Base-by-base conservation (phyloP, 1,140 invertebrate genomes). In the Drosophila navojoa region DNA sequence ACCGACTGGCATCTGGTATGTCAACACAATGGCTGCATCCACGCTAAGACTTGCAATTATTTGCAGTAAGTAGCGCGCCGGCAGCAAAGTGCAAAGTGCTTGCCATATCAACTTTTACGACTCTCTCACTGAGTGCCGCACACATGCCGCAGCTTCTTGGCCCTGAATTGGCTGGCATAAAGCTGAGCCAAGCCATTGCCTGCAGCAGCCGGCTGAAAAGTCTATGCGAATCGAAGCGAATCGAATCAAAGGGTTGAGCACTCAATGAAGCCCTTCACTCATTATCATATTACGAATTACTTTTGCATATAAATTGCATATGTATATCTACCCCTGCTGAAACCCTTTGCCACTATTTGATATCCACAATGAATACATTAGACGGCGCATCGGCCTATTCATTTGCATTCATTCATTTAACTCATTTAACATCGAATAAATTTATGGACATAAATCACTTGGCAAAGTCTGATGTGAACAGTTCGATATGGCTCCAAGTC, bases 31-130 rank as follows among this genome's bases (percentile, higher is more conserved):
- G 50, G 40, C 47, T 42, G 62, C 62, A 58, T 49, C 40, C 59
- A 47, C 38, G 61, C 35, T 62, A 71, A 62, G 66, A 70, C 61
- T 79, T 86, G 85, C 76, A 84, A 86, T 78, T 86, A 84, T 90
- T 87, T 76, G 71, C 67, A 82, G 74, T 76, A 52, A 74, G 29
- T 52, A 42, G 49, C 32, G 45, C 11, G 35, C 67, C 63, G 45
- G 64, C 63, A 61, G 67, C 71, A 53, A 79, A 74, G 68, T 80
- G 67, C 71, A 53, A 79, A 74, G 68, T 80, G 72, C 78, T 76
- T 80, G 78, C 78, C 73, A 75, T 78, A 75, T 74, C 69, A 81
- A 78, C 79, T 81, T 81, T 81, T 58, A 77, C 75, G 79, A 74
- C 55, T 52, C 74, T 61, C 29, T 61, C 2, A 10, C 32, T 35